Base-by-base conservation (phyloP, 2,888 invertebrate genomes). In the Eretmocerus hayati region DNA sequence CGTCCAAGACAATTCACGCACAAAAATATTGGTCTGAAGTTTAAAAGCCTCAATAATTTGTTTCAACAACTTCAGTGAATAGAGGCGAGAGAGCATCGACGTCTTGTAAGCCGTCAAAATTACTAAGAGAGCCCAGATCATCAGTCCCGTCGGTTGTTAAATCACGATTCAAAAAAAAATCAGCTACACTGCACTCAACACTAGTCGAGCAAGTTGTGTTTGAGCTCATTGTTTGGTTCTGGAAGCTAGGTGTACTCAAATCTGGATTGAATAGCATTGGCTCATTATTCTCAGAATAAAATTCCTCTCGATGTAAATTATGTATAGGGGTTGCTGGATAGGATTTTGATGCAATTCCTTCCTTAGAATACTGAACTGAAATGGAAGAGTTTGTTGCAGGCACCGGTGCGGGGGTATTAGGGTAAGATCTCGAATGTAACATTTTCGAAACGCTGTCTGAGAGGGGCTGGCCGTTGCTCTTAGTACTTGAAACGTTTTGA, bases 241-340 rank as follows among this genome's bases (percentile, higher is more conserved):
- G 62, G 43, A 71, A 57, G 53, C 64, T 67, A 21, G 69, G 53
- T 35, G 68, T 66, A 51, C 66, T 67, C 16, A 69, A 47, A 0
- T 67, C 67, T 1, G 71, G 67, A 56, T 63, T 70, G 18, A 68
- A 70, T 5, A 71, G 56, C 67, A 71, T 70, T 0, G 71, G 69
- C 37, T 71, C 71, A 43, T 66, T 68, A 32, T 60, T 63, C 44
- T 68, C 68, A 8, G 61, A 58, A 50, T 69, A 71, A 5, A 62
- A 64, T 16, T 58, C 57, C 5, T 62, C 58, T 9, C 55, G 53
- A 36, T 63, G 63, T 4, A 64, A 45, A 4, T 61, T 63, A 41
- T 69, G 66, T 58, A 81, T 76, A 15, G 88, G 88, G 16, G 85
- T 85, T 2, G 85, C 83, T 20, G 88, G 87, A 71, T 87, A 86